These are phyloP conservation scores for Squalus acanthias DNA, from an alignment of 2,797 vertebrate species.

Conservation along the genomic window DNA sequence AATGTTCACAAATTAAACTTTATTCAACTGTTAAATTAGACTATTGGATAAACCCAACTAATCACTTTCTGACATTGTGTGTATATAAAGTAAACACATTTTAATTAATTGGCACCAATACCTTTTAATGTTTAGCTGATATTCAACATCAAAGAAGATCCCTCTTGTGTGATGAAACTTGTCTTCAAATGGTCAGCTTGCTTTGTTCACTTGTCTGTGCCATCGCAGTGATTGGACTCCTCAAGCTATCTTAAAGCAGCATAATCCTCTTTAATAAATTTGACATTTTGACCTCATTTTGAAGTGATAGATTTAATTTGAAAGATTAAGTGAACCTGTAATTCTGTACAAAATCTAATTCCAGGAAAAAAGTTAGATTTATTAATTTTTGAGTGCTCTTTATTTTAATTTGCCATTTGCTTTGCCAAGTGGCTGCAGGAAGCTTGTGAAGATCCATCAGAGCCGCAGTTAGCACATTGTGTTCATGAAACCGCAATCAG, in stretches of 20 bases:
- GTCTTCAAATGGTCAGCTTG: constrained; percentile 45
- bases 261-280: constrained; percentile 49
- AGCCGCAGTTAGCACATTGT: constrained; percentile 45
- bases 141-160: constrained; percentile 39
- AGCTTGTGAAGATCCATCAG: constrained; percentile 48
- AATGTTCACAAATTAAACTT: no score
- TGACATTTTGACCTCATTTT: constrained; percentile 44
- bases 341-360: constrained; percentile 50
- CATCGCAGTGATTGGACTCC: constrained; percentile 38
- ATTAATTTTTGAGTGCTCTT: constrained; percentile 41
- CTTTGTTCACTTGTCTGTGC: constrained; percentile 43
- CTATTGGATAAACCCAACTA: no score
- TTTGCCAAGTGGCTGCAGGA: constrained; percentile 40
- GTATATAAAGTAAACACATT: constrained; percentile 42
- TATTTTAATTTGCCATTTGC: constrained; percentile 46
- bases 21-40: no score
- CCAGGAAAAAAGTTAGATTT: constrained; percentile 49
- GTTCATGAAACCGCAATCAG: constrained; percentile 41
- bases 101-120: constrained; percentile 48
- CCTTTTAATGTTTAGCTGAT: constrained; percentile 45
- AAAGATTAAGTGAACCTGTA: constrained; percentile 48
- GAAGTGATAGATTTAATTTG: constrained; percentile 48
- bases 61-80: neutral
- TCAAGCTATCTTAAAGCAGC: constrained; percentile 43
- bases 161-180: constrained; percentile 48